Conservation (phyloP, 2,113 vertebrate genomes). For the Callipepla californica region DNA sequence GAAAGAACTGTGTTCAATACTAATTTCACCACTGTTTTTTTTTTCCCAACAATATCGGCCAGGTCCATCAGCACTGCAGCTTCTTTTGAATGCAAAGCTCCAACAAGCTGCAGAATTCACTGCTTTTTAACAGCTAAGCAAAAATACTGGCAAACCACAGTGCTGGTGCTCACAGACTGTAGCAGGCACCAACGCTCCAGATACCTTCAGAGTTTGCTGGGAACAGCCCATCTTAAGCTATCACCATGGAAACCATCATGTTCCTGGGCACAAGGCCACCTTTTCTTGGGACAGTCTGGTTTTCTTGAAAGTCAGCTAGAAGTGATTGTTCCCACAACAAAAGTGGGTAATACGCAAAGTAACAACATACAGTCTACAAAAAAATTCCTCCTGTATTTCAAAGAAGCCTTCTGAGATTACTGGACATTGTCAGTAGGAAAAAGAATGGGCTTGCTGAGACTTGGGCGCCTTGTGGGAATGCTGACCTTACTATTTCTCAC, state of each 20-base stretch:
- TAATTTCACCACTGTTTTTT: not conserved
- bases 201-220: not conserved
- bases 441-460: not conserved
- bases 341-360: not conserved
- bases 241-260: slow-evolving; percentile 4
- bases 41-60: not conserved
- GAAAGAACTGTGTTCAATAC: not conserved
- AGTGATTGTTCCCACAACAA: not conserved
- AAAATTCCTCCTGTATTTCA: not conserved
- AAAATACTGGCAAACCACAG: not conserved
- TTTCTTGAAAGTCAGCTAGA: not conserved
- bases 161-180: not conserved
- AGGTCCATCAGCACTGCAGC: not conserved
- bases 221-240: slow-evolving; percentile 33
- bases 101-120: not conserved
- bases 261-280: slow-evolving; percentile 22
- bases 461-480: not conserved
- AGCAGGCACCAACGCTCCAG: not conserved
- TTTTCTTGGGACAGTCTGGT: not conserved
- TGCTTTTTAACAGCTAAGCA: not conserved
- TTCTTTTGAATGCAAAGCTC: not conserved
- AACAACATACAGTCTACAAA: not conserved
- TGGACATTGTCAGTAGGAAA: not conserved
- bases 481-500: slow-evolving; percentile 30
- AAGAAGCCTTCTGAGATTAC: not conserved